These are phyloP conservation scores for Strigops habroptila DNA, from an alignment of 2,113 vertebrate genomes.

Conservation along the genomic window DNA sequence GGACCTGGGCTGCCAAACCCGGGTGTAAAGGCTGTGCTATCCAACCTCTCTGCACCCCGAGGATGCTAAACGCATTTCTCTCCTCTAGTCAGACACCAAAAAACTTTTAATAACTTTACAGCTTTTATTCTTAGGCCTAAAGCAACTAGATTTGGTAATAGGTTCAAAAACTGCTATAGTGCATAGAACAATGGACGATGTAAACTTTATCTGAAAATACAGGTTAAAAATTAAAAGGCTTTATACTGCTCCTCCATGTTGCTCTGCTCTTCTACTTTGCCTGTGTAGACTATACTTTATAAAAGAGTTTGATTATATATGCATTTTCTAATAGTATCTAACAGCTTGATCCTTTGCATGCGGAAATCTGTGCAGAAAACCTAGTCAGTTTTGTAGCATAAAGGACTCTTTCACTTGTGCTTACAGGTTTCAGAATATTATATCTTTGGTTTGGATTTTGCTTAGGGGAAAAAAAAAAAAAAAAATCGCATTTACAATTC, in stretches of 20 bases:
- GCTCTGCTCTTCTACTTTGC: neutral
- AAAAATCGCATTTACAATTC: neutral
- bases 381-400: neutral
- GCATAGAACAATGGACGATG: neutral
- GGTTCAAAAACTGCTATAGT: neutral
- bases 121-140: neutral
- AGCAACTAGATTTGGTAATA: neutral
- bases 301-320: neutral
- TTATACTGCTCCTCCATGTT: neutral
- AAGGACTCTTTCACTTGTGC: neutral
- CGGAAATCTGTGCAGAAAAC: neutral
- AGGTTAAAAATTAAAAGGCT: slow-evolving; percentile 21
- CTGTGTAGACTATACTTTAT: neutral
- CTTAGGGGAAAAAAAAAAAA: neutral
- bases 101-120: neutral
- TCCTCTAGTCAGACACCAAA: neutral
- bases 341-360: neutral
- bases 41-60: neutral
- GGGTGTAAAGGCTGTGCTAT: neutral
- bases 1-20: neutral
- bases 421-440: neutral
- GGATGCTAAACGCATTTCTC: neutral
- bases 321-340: neutral
- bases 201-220: neutral
- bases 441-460: slow-evolving; percentile 21